Percentiles rank a stretch among this genome's conserved stretches.
These are phyloP conservation scores for Alectoris magna DNA, from an alignment of 2,797 vertebrate genomes.

Conservation along the genomic window DNA sequence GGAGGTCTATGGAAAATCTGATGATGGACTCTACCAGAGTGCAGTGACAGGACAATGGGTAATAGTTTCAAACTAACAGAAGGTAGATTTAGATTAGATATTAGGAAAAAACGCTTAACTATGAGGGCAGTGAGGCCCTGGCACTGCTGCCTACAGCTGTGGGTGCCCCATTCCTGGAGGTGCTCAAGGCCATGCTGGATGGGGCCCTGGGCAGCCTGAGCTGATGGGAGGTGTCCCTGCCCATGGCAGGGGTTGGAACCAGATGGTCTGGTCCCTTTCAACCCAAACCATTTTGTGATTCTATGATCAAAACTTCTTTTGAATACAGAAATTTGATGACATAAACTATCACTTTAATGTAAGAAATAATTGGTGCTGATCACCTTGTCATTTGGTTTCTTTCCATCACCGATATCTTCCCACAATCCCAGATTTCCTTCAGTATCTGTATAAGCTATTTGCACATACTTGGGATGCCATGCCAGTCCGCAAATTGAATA, in stretches of 20 bases:
- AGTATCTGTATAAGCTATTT: slow-evolving; percentile 91
- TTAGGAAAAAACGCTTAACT: neutral
- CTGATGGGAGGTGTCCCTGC: neutral
- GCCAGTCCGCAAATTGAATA: slow-evolving; percentile 90
- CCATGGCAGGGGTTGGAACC: neutral
- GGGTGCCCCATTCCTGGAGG: neutral
- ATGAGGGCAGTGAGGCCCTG: neutral
- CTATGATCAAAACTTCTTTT: neutral
- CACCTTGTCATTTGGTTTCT: slow-evolving; percentile 76
- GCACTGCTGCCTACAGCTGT: neutral
- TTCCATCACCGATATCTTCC: slow-evolving; percentile 81
- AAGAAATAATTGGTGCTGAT: neutral
- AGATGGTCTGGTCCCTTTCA: neutral
- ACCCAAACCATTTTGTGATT: neutral
- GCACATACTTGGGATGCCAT: slow-evolving; percentile 88
- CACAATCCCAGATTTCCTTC: slow-evolving; percentile 94
- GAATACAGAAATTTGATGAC: neutral
- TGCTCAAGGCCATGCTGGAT: neutral
- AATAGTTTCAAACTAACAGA: neutral
- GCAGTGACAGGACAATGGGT: neutral
- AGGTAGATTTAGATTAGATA: neutral
- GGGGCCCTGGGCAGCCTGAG: neutral
- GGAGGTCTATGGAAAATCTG: neutral
- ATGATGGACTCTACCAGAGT: too few relatives aligned
- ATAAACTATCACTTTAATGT: neutral